A percentile compares a stretch with the other conserved stretches of the same genome.
phyloP scores from a whole-genome alignment of 2,797 vertebrate species.

The Phrynocephalus vlangalii region DNA sequence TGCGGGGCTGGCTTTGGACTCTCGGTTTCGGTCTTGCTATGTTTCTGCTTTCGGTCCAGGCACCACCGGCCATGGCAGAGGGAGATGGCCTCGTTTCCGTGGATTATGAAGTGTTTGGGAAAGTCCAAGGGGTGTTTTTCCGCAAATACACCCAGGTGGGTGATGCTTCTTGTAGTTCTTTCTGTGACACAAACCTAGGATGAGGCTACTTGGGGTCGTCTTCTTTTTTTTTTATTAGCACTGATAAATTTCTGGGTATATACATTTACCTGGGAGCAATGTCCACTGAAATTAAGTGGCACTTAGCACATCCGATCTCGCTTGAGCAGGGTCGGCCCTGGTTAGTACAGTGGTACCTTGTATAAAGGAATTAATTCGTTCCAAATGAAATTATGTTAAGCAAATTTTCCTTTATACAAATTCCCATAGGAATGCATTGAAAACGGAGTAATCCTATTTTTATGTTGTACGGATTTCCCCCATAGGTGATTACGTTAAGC shows the following conservation, averaged over 20 bases:
- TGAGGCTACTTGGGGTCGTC: neutral
- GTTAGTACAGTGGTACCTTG: no score
- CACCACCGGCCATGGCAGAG: slow-evolving; percentile 77
- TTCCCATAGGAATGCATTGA: no score
- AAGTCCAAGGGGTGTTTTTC: slow-evolving; percentile 96
- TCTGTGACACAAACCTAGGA: neutral
- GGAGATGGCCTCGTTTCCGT: slow-evolving; percentile 84
- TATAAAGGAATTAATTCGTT: no score
- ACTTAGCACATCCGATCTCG: neutral
- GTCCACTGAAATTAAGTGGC: neutral
- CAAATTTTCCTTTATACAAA: no score
- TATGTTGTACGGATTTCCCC: no score
- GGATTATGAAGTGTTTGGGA: slow-evolving; percentile 92
- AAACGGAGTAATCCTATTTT: no score
- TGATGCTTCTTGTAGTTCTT: neutral
- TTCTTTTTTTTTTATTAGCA: neutral
- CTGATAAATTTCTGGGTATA: neutral
- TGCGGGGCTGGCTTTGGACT: rapidly evolving
- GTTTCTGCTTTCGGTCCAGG: slow-evolving; percentile 43
- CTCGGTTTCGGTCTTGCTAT: neutral
- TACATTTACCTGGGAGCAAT: neutral
- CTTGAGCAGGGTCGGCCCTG: no score
- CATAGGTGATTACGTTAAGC: no score
- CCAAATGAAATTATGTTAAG: no score
- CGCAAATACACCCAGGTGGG: slow-evolving; percentile 94